Conservation (phyloP, 2,113 vertebrate genomes). For the Melanerpes aurifrons region DNA sequence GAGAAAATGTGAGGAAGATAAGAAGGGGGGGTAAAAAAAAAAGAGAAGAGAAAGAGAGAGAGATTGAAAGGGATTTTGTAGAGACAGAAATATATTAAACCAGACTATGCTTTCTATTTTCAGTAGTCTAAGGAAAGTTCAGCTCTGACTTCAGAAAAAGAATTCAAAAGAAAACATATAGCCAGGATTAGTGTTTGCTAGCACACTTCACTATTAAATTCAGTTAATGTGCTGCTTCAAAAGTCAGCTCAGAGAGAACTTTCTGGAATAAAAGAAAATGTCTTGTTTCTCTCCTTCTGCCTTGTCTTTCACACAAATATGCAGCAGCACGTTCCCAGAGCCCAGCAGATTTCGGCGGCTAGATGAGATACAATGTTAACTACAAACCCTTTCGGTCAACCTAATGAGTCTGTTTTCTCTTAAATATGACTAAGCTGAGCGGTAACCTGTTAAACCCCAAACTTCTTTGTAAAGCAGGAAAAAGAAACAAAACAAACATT, state of each 20-base stretch:
- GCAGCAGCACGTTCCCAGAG: not conserved
- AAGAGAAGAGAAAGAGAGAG: not conserved
- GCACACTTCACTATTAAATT: slow-evolving; percentile 31
- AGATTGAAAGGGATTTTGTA: slow-evolving; percentile 56
- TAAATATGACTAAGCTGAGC: slow-evolving; percentile 9
- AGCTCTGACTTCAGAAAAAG: slow-evolving; percentile 54
- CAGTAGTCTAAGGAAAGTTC: slow-evolving; percentile 37
- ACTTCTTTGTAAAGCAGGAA: slow-evolving; percentile 14
- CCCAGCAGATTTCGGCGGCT: not conserved
- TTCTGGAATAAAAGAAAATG: slow-evolving; percentile 27
- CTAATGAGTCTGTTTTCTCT: not conserved
- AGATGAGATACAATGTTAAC: not conserved
- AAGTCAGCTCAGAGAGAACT: slow-evolving; percentile 35
- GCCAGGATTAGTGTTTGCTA: slow-evolving; percentile 55
- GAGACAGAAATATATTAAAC: slow-evolving; percentile 49
- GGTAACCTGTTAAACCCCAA: slow-evolving; percentile 49
- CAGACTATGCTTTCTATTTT: slow-evolving; percentile 51
- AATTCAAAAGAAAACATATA: slow-evolving; percentile 57
- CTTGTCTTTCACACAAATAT: not conserved
- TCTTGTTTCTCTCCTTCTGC: not conserved
- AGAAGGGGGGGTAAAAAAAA: not conserved
- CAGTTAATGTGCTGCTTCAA: slow-evolving; percentile 32
- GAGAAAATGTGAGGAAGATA: slow-evolving; percentile 39
- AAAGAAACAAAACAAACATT: slow-evolving; percentile 78
- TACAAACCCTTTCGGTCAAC: not conserved